phyloP scores from a whole-genome alignment of 2,888 invertebrate species.

The Barypeithes pellucidus region DNA sequence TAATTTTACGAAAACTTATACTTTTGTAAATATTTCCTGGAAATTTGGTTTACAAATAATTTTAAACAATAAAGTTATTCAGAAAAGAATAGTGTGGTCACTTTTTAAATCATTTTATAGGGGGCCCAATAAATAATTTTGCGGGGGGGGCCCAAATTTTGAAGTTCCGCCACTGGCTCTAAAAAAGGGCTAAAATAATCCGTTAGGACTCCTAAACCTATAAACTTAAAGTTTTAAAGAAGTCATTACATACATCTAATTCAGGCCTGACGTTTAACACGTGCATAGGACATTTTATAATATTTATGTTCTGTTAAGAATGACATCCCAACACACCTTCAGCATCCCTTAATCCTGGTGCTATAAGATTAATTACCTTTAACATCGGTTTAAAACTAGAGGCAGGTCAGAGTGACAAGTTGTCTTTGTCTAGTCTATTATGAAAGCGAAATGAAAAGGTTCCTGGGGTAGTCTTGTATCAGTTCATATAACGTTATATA shows the following conservation, averaged over 20 bases:
- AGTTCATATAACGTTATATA: background rate
- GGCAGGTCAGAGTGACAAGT: background rate
- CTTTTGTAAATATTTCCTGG: too few species aligned
- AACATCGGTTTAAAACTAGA: constrained; percentile 3
- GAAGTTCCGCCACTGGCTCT: too few species aligned
- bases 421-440: constrained; percentile 16
- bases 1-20: too few species aligned
- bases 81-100: too few species aligned
- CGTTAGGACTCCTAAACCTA: background rate
- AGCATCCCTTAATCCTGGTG: constrained; percentile 34
- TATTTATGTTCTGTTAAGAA: constrained; percentile 47
- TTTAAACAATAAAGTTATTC: too few species aligned
- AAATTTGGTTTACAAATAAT: too few species aligned
- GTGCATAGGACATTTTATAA: constrained; percentile 30
- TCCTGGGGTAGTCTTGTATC: background rate
- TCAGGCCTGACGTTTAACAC: constrained; percentile 29
- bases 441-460: too few species aligned
- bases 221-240: constrained; percentile 12
- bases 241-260: constrained; percentile 14
- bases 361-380: constrained; percentile 46
- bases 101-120: too few species aligned
- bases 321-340: constrained; percentile 36
- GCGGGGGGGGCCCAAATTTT: too few species aligned
- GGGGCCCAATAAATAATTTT: too few species aligned
- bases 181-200: background rate